These are phyloP conservation scores for Campylomormyrus numenius DNA, from an alignment of 2,113 vertebrate genomes.

Conservation along the genomic window DNA sequence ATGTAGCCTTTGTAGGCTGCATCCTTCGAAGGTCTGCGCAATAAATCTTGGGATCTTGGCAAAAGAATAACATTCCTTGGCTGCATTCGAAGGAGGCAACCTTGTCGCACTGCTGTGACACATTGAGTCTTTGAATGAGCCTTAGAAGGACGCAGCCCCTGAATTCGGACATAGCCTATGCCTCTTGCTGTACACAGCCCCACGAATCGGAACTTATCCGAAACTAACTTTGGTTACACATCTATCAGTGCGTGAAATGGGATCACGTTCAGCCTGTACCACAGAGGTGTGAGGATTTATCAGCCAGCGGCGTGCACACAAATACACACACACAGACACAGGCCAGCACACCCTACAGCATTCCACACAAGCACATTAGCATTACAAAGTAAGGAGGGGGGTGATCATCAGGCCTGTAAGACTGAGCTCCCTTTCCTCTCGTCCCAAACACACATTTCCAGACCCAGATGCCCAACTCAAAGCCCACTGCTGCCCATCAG, in stretches of 20 bases:
- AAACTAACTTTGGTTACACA: too few species aligned
- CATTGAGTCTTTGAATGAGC: neutral
- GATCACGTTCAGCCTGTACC: too few species aligned
- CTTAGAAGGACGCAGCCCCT: neutral
- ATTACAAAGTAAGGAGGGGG: neutral
- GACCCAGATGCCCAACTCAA: neutral
- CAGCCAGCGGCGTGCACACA: too few species aligned
- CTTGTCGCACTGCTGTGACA: neutral
- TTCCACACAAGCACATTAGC: neutral
- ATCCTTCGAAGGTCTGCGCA: neutral
- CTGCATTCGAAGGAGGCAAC: neutral
- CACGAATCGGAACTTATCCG: too few species aligned
- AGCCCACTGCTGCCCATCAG: neutral
- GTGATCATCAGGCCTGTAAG: neutral
- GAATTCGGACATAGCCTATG: neutral
- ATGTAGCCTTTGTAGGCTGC: neutral
- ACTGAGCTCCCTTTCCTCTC: neutral
- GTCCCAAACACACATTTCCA: neutral
- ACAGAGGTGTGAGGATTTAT: too few species aligned
- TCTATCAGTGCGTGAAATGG: too few species aligned
- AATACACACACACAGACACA: too few species aligned
- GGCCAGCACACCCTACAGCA: too few species aligned
- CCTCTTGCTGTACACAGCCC: too few species aligned
- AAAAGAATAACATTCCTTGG: neutral
- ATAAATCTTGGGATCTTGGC: neutral